phyloP scores from a whole-genome alignment of 2,888 invertebrate genomes.

The Pardosa pseudoannulata region DNA sequence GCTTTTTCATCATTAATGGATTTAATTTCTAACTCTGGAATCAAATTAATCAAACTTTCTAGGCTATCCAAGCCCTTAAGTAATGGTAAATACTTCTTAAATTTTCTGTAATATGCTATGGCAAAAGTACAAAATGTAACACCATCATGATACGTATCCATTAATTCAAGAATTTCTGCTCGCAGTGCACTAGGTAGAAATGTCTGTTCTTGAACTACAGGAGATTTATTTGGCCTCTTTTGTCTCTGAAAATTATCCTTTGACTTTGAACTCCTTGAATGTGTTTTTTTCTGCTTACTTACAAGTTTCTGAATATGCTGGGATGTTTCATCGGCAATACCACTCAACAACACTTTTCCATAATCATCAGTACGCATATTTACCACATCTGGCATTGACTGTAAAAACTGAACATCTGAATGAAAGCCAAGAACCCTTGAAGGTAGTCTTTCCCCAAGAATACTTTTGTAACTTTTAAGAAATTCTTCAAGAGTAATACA shows the following conservation, averaged over 20 bases:
- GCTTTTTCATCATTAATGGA: not conserved
- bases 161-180: conserved; percentile 25
- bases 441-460: conserved; percentile 37
- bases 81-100: conserved; percentile 1
- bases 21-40: conserved; percentile 42
- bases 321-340: conserved; percentile 45
- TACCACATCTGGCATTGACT: conserved; percentile 45
- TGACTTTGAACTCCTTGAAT: not conserved
- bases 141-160: conserved; percentile 23
- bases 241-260: not conserved
- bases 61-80: not conserved
- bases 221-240: not conserved
- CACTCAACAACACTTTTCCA: conserved; percentile 18
- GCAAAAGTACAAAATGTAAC: conserved; percentile 14
- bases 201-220: not conserved
- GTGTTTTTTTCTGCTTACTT: conserved; percentile 21
- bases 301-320: conserved; percentile 61
- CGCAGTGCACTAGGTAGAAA: conserved; percentile 39
- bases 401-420: conserved; percentile 25
- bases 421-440: conserved; percentile 26
- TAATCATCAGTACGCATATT: conserved; percentile 4
- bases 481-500: conserved; percentile 33
- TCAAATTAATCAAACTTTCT: not conserved
- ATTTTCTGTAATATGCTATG: conserved; percentile 24
- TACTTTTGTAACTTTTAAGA: conserved; percentile 14